Evolutionary conservation across 2,113 vertebrate species (phyloP).

Genomic region (Panthera leo): DNA sequence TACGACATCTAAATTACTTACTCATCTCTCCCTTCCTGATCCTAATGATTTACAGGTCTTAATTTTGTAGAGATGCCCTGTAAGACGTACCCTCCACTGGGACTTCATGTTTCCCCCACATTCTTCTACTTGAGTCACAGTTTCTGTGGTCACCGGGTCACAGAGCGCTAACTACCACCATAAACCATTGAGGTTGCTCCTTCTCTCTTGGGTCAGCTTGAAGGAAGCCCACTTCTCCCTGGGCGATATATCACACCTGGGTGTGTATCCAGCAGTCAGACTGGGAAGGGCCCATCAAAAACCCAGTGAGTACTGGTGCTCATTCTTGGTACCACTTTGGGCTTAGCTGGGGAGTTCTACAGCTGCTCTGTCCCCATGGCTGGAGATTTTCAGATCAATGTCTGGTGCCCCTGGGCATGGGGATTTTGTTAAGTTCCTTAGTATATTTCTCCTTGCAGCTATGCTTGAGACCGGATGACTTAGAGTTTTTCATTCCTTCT

Average conservation of each 20-base stretch:
- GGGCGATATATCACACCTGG: not conserved
- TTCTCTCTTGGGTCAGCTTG: not conserved
- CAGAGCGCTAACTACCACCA: not conserved
- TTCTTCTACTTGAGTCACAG: not conserved
- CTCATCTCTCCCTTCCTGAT: not conserved
- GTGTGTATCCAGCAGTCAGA: rapidly evolving
- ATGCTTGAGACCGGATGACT: not conserved
- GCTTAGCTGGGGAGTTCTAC: not conserved
- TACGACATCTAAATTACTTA: not conserved
- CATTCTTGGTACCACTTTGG: rapidly evolving
- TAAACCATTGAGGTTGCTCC: not conserved
- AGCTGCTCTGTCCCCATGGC: not conserved
- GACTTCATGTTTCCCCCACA: not conserved
- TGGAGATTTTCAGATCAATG: not conserved
- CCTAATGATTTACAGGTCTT: constrained; percentile 47
- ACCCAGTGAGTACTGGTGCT: not conserved
- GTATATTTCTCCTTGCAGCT: not conserved
- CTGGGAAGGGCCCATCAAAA: not conserved
- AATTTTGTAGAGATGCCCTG: not conserved
- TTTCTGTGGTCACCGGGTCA: constrained; percentile 42
- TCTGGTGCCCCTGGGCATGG: not conserved
- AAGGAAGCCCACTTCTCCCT: not conserved
- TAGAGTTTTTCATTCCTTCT: not conserved
- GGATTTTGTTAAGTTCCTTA: not conserved
- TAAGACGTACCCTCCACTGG: not conserved